These are phyloP conservation scores for Otocyon megalotis DNA, from an alignment of 2,113 vertebrate species.

Conservation along the genomic window DNA sequence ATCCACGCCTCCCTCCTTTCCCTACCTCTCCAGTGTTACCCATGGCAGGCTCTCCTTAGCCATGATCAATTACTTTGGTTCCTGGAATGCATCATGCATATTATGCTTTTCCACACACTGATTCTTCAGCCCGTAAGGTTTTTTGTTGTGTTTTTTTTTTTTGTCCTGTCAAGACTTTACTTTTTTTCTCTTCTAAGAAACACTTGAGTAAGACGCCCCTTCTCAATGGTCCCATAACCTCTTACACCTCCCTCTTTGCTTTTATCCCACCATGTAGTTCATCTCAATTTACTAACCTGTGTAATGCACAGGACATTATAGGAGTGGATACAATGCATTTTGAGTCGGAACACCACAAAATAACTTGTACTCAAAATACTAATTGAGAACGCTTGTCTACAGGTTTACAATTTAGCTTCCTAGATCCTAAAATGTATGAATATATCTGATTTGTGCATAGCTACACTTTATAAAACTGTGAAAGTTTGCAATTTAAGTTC, in stretches of 20 bases:
- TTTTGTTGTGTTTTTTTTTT: not conserved
- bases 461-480: not conserved
- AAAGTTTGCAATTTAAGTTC: constrained; percentile 5
- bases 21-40: not conserved
- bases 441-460: not conserved
- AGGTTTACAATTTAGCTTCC: constrained; percentile 8
- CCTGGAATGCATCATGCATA: not conserved
- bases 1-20: not conserved
- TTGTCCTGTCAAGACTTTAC: constrained; percentile 19
- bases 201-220: not conserved
- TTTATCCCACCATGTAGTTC: not conserved
- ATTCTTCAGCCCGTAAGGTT: not conserved
- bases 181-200: constrained; percentile 4
- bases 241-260: not conserved
- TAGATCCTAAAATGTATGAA: not conserved
- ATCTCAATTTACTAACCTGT: not conserved
- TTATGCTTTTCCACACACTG: not conserved
- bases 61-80: not conserved
- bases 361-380: not conserved
- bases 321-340: not conserved
- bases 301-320: not conserved
- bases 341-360: not conserved
- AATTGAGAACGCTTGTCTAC: not conserved
- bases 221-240: not conserved
- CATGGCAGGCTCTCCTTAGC: not conserved